Evolutionary conservation across 2,113 vertebrate species (phyloP).

Genomic region (Cochlearius cochlearius): DNA sequence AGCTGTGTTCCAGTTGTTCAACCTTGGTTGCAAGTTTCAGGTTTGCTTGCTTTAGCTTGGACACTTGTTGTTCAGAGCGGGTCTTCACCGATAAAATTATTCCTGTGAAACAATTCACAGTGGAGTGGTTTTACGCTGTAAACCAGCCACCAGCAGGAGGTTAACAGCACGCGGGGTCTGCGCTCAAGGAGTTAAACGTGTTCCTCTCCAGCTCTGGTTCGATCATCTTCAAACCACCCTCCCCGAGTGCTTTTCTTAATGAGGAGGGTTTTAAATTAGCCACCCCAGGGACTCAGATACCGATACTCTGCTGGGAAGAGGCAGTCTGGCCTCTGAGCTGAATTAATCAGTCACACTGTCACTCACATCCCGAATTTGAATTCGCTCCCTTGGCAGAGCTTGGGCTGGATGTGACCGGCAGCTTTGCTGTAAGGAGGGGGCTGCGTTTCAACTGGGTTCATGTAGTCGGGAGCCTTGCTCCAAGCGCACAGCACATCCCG

Average conservation of each 20-base stretch:
- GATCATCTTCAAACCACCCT: not conserved
- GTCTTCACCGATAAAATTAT: slow-evolving; percentile 91
- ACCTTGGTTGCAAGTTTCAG: slow-evolving; percentile 80
- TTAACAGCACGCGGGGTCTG: not conserved
- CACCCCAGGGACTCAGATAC: not conserved
- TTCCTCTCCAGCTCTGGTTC: not conserved
- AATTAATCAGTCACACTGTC: slow-evolving; percentile 28
- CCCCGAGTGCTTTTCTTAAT: slow-evolving; percentile 22
- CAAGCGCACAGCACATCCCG: not conserved
- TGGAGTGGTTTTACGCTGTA: not conserved
- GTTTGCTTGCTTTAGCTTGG: slow-evolving; percentile 88
- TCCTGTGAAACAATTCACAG: slow-evolving; percentile 73
- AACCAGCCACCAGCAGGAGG: not conserved
- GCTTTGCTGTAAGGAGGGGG: not conserved
- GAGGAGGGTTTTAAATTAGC: not conserved
- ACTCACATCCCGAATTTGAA: not conserved
- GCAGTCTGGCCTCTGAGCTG: not conserved
- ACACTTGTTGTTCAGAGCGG: slow-evolving; percentile 81
- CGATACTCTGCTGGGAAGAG: not conserved
- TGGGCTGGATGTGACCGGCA: not conserved
- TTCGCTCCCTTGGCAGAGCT: not conserved
- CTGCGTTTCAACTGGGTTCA: not conserved
- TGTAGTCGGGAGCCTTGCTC: not conserved
- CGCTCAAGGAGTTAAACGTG: not conserved
- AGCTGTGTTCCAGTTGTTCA: slow-evolving; percentile 82